A percentile compares a stretch with the other conserved stretches of the same genome.
Conservation (phyloP, 2,113 vertebrate genomes). For the Pan troglodytes region DNA sequence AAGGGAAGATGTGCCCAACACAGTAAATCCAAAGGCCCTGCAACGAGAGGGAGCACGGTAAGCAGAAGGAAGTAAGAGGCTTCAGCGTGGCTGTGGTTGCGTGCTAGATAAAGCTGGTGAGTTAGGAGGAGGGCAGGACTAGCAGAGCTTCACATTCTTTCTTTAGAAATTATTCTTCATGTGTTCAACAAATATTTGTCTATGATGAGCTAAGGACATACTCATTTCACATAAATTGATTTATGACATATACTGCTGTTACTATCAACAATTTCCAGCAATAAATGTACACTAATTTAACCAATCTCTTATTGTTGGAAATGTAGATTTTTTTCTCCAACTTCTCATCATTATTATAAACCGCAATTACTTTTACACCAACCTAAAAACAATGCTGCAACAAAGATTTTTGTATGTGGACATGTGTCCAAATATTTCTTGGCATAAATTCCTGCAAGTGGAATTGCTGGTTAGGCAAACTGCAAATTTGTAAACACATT, state of each 20-base stretch:
- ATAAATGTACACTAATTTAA: neutral
- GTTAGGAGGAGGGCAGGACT: neutral
- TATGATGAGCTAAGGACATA: neutral
- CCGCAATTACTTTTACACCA: too few relatives aligned
- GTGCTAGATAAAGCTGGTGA: neutral
- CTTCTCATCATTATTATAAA: neutral
- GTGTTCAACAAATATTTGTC: neutral
- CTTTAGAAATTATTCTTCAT: neutral
- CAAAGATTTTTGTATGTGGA: neutral
- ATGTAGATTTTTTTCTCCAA: neutral
- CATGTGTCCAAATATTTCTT: neutral
- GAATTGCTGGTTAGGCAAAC: neutral
- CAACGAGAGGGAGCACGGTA: too few relatives aligned
- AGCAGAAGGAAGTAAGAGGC: neutral
- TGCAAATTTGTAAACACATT: neutral
- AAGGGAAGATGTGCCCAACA: neutral
- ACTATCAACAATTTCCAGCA: neutral
- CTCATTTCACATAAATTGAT: neutral
- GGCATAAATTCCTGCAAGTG: neutral
- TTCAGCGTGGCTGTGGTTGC: fast-evolving
- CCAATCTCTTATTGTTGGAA: neutral
- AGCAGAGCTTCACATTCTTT: neutral
- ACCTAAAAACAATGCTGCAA: neutral
- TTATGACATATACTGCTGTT: neutral
- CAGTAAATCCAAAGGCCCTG: neutral